Evolutionary conservation across 2,797 vertebrate species (phyloP).

Genomic region (Fistularia commersonii): DNA sequence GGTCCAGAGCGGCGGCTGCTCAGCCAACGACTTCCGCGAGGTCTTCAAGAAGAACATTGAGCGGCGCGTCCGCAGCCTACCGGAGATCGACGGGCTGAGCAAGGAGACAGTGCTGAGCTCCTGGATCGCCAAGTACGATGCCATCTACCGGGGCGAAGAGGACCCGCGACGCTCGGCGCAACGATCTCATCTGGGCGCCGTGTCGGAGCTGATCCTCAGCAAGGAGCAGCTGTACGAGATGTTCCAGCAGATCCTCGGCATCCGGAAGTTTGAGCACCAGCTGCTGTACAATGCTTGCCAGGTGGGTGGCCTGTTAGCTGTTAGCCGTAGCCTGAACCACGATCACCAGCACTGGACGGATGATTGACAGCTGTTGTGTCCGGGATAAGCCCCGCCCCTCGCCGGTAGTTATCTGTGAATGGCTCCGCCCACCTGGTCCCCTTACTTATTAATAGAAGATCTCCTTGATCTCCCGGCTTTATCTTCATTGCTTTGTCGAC

Average conservation of each 20-base stretch:
- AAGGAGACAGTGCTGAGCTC: constrained; percentile 98
- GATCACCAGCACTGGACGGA: too few species aligned
- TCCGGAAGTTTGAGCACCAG: constrained; percentile 97
- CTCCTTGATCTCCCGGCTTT: too few species aligned
- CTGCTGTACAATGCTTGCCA: constrained; percentile 97
- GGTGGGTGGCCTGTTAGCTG: constrained; percentile 66
- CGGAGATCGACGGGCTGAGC: constrained; percentile 94
- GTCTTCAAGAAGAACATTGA: constrained; percentile 99
- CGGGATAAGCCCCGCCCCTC: too few species aligned
- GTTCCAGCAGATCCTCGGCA: constrained; percentile 95
- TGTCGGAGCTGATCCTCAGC: constrained; percentile 96
- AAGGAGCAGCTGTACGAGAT: constrained; percentile 98
- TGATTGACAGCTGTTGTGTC: too few species aligned
- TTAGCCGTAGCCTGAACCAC: too few species aligned
- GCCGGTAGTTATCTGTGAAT: too few species aligned
- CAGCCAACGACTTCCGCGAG: constrained; percentile 90
- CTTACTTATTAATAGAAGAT: too few species aligned
- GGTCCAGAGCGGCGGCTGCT: constrained; percentile 96
- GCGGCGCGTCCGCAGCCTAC: constrained; percentile 93
- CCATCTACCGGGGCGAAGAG: constrained; percentile 94
- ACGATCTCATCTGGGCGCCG: constrained; percentile 78
- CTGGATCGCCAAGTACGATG: constrained; percentile 96
- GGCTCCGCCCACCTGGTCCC: too few species aligned
- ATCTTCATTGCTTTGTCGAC: too few species aligned
- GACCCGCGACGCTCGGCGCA: constrained; percentile 69